Conservation (phyloP, 2,797 vertebrate genomes). For the Myotis pilosus region DNA sequence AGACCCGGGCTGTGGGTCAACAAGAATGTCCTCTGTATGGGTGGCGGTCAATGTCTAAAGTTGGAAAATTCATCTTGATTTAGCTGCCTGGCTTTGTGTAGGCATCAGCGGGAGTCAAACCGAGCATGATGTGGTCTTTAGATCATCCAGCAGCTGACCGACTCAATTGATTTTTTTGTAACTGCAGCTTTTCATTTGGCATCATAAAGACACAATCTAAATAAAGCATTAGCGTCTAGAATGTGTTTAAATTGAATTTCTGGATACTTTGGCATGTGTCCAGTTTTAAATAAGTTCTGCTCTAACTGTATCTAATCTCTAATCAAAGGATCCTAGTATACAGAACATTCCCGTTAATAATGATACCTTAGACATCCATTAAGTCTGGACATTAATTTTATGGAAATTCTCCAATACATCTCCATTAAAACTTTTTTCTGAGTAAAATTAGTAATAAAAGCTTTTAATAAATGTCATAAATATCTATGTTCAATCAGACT, state of each 20-base stretch:
- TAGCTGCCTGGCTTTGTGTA: neutral
- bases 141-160: constrained; percentile 53
- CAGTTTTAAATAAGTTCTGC: constrained; percentile 84
- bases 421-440: constrained; percentile 84
- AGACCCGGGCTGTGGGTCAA: neutral
- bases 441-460: constrained; percentile 85
- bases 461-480: constrained; percentile 89
- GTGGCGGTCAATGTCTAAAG: neutral
- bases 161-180: constrained; percentile 69
- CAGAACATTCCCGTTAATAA: constrained; percentile 87
- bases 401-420: constrained; percentile 87
- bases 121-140: constrained; percentile 66
- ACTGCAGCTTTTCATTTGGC: constrained; percentile 68
- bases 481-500: constrained; percentile 85
- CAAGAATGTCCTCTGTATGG: neutral
- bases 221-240: constrained; percentile 85
- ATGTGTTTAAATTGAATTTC: constrained; percentile 87
- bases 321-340: constrained; percentile 85
- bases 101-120: constrained; percentile 70
- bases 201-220: constrained; percentile 75
- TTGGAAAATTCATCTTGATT: constrained; percentile 44
- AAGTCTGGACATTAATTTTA: constrained; percentile 88
- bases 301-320: constrained; percentile 84
- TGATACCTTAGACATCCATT: constrained; percentile 88
- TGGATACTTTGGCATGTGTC: constrained; percentile 84